A percentile compares a stretch with the other conserved stretches of the same genome.
Conservation (phyloP, 2,797 vertebrate species). For the Enteromius treurensis region DNA sequence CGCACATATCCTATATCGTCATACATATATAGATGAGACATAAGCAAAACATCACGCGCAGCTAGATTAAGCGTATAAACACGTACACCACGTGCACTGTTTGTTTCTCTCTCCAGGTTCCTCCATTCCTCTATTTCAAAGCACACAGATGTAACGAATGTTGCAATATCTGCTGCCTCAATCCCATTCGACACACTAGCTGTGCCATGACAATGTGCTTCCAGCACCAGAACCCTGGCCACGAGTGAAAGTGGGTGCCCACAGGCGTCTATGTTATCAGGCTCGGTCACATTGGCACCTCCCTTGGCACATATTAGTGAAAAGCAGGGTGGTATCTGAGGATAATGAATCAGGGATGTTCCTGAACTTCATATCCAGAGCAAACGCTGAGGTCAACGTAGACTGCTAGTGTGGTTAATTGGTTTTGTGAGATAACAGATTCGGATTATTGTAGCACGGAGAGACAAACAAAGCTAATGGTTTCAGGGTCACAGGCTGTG, state of each 20-base stretch:
- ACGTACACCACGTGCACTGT: not conserved
- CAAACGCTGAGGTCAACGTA: slow-evolving; percentile 76
- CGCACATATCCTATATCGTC: not conserved
- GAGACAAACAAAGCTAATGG: slow-evolving; percentile 73
- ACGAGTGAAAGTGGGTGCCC: slow-evolving; percentile 45
- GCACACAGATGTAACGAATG: slow-evolving; percentile 46
- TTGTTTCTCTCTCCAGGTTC: slow-evolving; percentile 7
- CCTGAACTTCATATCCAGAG: slow-evolving; percentile 65
- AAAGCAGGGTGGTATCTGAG: slow-evolving; percentile 57
- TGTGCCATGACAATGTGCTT: slow-evolving; percentile 57
- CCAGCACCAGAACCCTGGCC: slow-evolving; percentile 46
- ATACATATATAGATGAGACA: slow-evolving; percentile 9
- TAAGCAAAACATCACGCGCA: not conserved
- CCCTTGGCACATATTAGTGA: slow-evolving; percentile 60
- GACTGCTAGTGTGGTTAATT: slow-evolving; percentile 77
- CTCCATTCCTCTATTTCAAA: slow-evolving; percentile 37
- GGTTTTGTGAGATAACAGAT: slow-evolving; percentile 78
- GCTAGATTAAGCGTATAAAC: slow-evolving; percentile 9
- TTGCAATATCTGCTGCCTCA: slow-evolving; percentile 47
- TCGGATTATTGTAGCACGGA: slow-evolving; percentile 73
- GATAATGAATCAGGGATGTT: slow-evolving; percentile 71
- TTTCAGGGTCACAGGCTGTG: slow-evolving; percentile 64
- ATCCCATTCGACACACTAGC: slow-evolving; percentile 56
- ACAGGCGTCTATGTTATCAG: slow-evolving; percentile 68
- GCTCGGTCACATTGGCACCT: slow-evolving; percentile 71